Evolutionary conservation across 2,888 invertebrate species (phyloP).

Genomic region (Polymixis lichenea): DNA sequence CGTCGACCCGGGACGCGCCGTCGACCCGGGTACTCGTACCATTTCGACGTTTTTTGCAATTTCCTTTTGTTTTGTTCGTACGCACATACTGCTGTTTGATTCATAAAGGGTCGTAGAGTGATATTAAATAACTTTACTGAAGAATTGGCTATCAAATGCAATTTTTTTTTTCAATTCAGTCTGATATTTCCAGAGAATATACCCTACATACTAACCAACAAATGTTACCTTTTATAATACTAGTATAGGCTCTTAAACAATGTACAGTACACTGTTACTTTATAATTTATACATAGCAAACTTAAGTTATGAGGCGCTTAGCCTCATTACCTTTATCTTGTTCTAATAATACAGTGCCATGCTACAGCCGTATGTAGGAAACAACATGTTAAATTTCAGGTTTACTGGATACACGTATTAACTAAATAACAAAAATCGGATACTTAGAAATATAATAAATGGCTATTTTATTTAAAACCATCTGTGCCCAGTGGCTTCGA

Average conservation of each 20-base stretch:
- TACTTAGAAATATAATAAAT: no score
- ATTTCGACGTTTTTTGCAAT: conserved; percentile 2
- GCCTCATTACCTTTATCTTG: not conserved
- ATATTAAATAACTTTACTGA: no score
- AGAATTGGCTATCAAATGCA: no score
- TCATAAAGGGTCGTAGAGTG: no score
- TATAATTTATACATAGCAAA: not conserved
- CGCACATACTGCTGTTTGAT: not conserved
- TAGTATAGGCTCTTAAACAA: not conserved
- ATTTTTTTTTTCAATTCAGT: no score
- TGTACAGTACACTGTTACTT: not conserved
- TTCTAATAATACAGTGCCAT: not conserved
- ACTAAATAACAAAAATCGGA: no score
- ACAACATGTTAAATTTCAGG: not conserved
- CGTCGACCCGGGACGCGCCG: not conserved
- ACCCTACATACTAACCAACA: no score
- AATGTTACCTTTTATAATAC: no score
- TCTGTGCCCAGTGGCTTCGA: no score
- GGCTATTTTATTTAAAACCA: not conserved
- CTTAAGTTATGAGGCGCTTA: not conserved
- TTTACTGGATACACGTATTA: not conserved
- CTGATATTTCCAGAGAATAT: no score
- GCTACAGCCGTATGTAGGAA: not conserved
- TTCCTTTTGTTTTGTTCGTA: conserved; percentile 9
- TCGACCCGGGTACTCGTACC: no score